Evolutionary conservation across 1,140 invertebrate genomes (phyloP), one percentile per base, ranked within the genome.

Genomic region (Spodoptera litura): DNA sequence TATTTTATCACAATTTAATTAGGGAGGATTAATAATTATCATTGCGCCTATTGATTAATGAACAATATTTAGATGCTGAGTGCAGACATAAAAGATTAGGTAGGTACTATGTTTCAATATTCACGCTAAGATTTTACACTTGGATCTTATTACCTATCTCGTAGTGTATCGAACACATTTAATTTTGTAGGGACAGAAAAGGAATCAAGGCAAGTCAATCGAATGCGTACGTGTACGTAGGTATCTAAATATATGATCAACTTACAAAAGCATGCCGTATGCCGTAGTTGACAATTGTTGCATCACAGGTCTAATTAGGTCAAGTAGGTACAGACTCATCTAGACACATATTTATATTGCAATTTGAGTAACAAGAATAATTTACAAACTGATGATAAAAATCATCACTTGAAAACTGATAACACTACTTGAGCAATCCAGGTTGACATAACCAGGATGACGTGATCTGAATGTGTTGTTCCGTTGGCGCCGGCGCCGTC

Each of bases 281-380:
- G 20, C 20, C 20, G 20, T 20, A 20, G 20, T 20, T 20, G 20
- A 20, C 20, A 1, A 1, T 20, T 0, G 11, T 25, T 66, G 38
- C 38, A 66, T 66, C 15, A 66, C 62, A 66, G 15, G n/a, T 44
- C 35, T 5, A 15, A 15, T 4, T 38, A 31, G 38, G 61, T 44
- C 62, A 51, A 4, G 31, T 5, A 31, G 20, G 62, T 49, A 49
- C 15, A 11, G 8, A 66, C 12, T 49, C 15, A 49, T 15, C 15
- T 64, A 64, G 38, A 38, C 62, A 66, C 38, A 66, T 49, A 66
- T 64, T 64, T 49, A 49, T 49, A 44, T 15, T 66, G 38, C 20
- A 44, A 49, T 25, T 66, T 20, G 38, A 66, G 62, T 66, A 49
- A 44, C 38, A 12, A 64, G 61, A 64, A 64, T 15, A 10, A 59